These are phyloP conservation scores for Papilio demoleus DNA, from an alignment of 2,888 invertebrate species.

Conservation along the genomic window DNA sequence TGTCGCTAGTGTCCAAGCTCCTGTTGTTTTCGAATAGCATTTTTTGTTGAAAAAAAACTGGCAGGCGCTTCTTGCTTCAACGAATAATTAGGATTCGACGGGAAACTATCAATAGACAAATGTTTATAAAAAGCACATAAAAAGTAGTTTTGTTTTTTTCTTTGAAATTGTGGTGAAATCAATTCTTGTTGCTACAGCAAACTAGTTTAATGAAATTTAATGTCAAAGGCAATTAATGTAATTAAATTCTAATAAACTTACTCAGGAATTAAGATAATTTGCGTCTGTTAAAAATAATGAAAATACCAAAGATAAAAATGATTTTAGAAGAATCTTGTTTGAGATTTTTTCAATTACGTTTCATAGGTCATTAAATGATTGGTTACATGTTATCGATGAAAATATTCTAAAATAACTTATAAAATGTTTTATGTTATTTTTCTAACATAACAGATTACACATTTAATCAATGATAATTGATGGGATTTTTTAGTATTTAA, in stretches of 20 bases:
- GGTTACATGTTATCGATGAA: background rate
- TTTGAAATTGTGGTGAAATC: background rate
- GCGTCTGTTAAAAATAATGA: constrained; percentile 3
- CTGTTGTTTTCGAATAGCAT: constrained; percentile 21
- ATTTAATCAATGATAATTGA: too few species aligned
- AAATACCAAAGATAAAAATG: background rate
- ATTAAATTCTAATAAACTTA: constrained; percentile 32
- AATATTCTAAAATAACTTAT: background rate
- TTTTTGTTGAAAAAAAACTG: background rate
- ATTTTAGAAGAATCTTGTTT: background rate
- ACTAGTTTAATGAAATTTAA: constrained; percentile 29
- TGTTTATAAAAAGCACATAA: background rate
- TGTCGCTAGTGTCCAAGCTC: too few species aligned
- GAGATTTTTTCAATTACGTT: constrained; percentile 1
- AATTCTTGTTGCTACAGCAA: background rate
- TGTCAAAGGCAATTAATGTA: constrained; percentile 34
- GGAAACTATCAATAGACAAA: background rate
- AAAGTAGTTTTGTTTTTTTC: constrained; percentile 4
- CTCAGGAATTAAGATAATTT: constrained; percentile 25
- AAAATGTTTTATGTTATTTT: background rate
- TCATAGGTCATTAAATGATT: constrained; percentile 4
- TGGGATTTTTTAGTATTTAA: background rate
- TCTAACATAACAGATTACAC: constrained; percentile 11
- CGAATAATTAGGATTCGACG: background rate
- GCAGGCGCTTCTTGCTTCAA: constrained; percentile 18